Conservation (phyloP, 1,140 invertebrate species). For the Formica selysi region DNA sequence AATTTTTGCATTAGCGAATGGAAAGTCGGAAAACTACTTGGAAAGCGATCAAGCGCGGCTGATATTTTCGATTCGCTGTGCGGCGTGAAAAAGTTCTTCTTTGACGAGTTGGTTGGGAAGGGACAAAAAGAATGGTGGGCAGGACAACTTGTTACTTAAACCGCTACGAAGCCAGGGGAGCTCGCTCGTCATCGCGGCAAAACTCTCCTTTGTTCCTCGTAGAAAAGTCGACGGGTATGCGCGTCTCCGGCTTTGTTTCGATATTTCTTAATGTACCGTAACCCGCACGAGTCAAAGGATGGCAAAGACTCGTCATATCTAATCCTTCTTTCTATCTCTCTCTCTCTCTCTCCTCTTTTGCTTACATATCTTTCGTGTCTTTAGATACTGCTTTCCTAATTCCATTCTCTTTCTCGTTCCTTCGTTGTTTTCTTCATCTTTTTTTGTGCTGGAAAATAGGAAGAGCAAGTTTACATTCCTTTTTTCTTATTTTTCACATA, state of each 20-base stretch:
- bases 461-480: slow-evolving; percentile 53
- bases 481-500: slow-evolving; percentile 71
- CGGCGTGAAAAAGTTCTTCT: slow-evolving; percentile 73
- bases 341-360: not conserved
- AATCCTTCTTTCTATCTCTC: not conserved
- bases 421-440: not conserved
- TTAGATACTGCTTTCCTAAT: not conserved
- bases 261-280: slow-evolving; percentile 82
- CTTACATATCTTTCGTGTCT: not conserved
- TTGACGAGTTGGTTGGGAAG: slow-evolving; percentile 77
- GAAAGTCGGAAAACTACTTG: slow-evolving; percentile 52
- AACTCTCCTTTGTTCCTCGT: slow-evolving; percentile 77
- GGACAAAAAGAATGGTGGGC: slow-evolving; percentile 64
- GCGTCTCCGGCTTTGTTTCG: slow-evolving; percentile 80
- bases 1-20: slow-evolving; percentile 20
- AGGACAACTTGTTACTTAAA: slow-evolving; percentile 84
- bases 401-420: not conserved
- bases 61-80: slow-evolving; percentile 61
- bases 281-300: slow-evolving; percentile 64
- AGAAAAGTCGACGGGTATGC: slow-evolving; percentile 77
- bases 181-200: slow-evolving; percentile 67
- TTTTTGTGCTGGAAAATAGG: slow-evolving; percentile 24
- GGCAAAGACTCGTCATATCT: slow-evolving; percentile 36
- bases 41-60: slow-evolving; percentile 41
- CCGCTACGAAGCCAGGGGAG: slow-evolving; percentile 63